Evolutionary conservation across 2,113 vertebrate genomes (phyloP), one percentile per base, ranked within the genome.

Genomic region (Otus sunia): DNA sequence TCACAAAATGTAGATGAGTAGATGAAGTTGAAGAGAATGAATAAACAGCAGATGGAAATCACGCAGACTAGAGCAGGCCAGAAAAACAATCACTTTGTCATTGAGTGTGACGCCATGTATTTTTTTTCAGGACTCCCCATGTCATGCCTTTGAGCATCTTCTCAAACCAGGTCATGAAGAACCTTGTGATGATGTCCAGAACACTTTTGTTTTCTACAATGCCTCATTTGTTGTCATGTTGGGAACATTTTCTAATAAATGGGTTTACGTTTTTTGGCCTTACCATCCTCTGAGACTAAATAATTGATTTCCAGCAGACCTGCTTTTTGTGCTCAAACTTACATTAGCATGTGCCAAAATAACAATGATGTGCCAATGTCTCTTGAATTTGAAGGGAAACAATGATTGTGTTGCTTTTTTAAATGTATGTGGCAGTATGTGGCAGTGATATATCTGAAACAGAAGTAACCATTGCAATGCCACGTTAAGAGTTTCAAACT

Each of bases 1-100:
- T 92, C 27, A 50, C 67, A 69, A 93, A 92, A 86, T 73, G 63
- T 88, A 68, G 71, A 72, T 94, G 26, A 83, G 78, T 79, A 27
- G 27, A 94, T 94, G 79, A 90, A 94, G 88, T 75, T 93, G 78
- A 94, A 83, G 55, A 90, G 67, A 83, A 77, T 7, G 18, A 83
- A 80, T 88, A 88, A 95, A 92, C 79, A 94, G 88, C 79, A 94
- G 86, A 91, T 94, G 75, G 92, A 93, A 94, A 74, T 86, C 82
- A 66, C 50, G 67, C 59, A 91, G 67, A 66, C 63, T 73, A 47
- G 36, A 71, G 50, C 60, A 94, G 76, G 45, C 59, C 37, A 94
- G 92, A 56, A 90, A 86, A 96, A 72, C 64, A 75, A 91, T 84
- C 50, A 89, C 41, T 86, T 92, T 80, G 68, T 88, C 75, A 63